Base-by-base conservation (phyloP, 2,888 invertebrate species). In the Tillus elongatus region DNA sequence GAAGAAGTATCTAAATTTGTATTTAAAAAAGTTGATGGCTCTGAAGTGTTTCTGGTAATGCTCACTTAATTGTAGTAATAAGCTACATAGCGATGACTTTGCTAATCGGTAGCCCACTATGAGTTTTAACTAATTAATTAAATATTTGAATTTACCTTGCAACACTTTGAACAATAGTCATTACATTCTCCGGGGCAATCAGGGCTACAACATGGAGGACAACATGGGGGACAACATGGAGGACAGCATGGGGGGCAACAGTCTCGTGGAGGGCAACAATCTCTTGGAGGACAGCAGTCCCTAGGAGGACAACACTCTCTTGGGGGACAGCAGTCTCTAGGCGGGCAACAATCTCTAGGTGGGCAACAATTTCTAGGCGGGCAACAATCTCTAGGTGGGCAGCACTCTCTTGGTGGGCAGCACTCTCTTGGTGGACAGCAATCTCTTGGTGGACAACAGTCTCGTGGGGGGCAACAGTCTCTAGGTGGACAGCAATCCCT, bases 401-500 rank as follows among this genome's bases (percentile, higher is more conserved):
- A 29, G 24, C 6, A n/a, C 24, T 6, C 6, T 10, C n/a, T 8
- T 29, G n/a, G 8, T 8, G 12, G 12, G 30, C 30, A 29, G 8
- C 30, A 11, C 11, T 9, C n/a, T 29, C 30, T 8, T 29, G 12
- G n/a, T 6, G 30, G 30, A 24, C 30, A 29, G 8, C 30, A 11
- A 6, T 9, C n/a, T 29, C 30, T 8, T 29, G 12, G n/a, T 4
- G 30, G 30, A 10, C 30, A 32, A 13, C 32, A 32, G 32, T 10
- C 32, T 4, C n/a, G 30, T 11, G 30, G 30, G 9, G 30, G 30
- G 32, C 8, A 13, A 13, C 32, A 15, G 4, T 29, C 28, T 14
- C 30, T 16, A n/a, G 32, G 15, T 39, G 30, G 31, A 12, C 32
- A 38, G 29, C 29, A 35, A 8, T 33, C 12, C 24, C 24, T 19